phyloP scores from a whole-genome alignment of 2,797 vertebrate species.

The Aselliscus stoliczkanus region DNA sequence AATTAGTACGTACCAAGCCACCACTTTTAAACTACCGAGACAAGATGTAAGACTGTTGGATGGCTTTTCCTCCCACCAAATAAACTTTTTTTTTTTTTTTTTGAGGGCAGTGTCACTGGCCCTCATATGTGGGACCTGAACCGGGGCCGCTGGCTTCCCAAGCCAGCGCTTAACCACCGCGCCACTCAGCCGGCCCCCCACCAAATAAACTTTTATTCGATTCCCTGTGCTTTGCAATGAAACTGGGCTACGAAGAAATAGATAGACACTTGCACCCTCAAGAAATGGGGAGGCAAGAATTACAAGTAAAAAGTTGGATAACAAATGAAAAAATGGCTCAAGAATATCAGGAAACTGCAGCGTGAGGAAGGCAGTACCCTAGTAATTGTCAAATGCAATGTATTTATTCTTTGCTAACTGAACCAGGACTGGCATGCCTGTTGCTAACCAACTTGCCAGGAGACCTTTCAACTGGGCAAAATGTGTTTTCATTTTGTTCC shows the following conservation, averaged over 20 bases:
- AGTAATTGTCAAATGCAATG: conserved; percentile 11
- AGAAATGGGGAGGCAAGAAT: background rate
- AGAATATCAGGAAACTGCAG: conserved; percentile 11
- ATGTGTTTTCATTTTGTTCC: conserved; percentile 61
- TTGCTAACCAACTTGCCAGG: conserved; percentile 58
- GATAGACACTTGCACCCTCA: background rate
- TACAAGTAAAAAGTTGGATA: background rate
- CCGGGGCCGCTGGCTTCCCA: too few relatives aligned
- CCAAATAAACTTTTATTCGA: background rate
- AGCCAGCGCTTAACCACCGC: too few relatives aligned
- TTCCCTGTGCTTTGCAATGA: background rate
- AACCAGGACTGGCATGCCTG: conserved; percentile 45
- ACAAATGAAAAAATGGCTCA: background rate
- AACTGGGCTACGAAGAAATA: background rate
- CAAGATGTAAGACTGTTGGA: background rate
- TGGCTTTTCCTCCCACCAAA: background rate
- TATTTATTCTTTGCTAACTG: conserved; percentile 51
- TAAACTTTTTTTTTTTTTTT: too few relatives aligned
- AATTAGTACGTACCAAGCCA: conserved; percentile 19
- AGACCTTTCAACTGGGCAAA: conserved; percentile 51
- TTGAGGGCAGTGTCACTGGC: too few relatives aligned
- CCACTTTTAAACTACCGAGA: background rate
- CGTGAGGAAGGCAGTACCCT: background rate
- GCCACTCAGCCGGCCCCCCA: too few relatives aligned
- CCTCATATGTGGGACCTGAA: too few relatives aligned